A percentile compares a stretch with the other conserved stretches of the same genome.
Evolutionary conservation across 2,797 vertebrate species (phyloP).

Genomic region (Gymnodraco acuticeps): DNA sequence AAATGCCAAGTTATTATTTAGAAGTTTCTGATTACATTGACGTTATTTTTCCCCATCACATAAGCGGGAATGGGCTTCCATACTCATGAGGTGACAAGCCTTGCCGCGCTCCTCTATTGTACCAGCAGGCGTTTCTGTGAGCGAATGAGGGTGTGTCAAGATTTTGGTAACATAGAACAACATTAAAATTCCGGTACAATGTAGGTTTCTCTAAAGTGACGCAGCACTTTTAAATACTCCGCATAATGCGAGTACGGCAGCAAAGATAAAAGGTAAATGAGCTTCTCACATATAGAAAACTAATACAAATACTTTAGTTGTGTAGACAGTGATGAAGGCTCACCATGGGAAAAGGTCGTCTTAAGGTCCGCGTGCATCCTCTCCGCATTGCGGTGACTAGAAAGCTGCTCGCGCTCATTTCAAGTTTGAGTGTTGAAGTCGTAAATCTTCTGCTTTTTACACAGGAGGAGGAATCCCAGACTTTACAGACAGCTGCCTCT

Average conservation of each 20-base stretch:
- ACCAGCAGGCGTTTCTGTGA: background rate
- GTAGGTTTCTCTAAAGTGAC: background rate
- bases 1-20: no score
- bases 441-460: fast-evolving
- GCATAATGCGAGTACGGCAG: background rate
- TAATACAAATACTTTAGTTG: fast-evolving
- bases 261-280: background rate
- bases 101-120: background rate
- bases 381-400: background rate
- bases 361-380: slow-evolving; percentile 20
- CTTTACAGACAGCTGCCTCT: fast-evolving
- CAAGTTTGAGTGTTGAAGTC: fast-evolving
- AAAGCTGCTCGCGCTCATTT: slow-evolving; percentile 45
- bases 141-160: background rate
- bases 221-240: background rate
- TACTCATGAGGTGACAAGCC: no score
- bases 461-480: fast-evolving
- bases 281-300: fast-evolving
- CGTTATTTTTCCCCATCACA: no score
- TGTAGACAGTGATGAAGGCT: background rate
- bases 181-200: no score
- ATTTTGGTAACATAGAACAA: background rate
- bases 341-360: slow-evolving; percentile 35
- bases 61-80: no score
- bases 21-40: no score